Percentiles rank a stretch among this genome's conserved stretches.
phyloP scores from a whole-genome alignment of 2,888 invertebrate genomes.

The Syrista parreyssii region DNA sequence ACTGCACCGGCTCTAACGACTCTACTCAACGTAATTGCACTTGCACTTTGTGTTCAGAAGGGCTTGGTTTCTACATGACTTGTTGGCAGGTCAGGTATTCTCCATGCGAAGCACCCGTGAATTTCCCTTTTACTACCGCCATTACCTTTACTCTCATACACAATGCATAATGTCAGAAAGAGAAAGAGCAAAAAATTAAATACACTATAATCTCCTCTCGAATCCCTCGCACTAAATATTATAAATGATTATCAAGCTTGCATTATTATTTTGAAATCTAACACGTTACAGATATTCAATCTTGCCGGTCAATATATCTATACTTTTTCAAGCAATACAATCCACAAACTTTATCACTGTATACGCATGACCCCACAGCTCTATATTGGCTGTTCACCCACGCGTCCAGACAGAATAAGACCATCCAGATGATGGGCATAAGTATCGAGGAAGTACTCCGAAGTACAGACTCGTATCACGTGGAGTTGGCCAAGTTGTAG shows the following conservation, averaged over 20 bases:
- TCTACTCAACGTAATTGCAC: background rate
- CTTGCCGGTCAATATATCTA: background rate
- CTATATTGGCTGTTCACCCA: constrained; percentile 50
- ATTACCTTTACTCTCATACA: background rate
- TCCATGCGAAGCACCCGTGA: background rate
- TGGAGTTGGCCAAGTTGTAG: constrained; percentile 25
- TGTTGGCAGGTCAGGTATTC: background rate
- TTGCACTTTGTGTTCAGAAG: background rate
- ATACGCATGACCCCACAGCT: constrained; percentile 48
- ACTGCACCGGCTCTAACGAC: background rate
- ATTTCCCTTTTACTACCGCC: background rate
- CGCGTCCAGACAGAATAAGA: constrained; percentile 63
- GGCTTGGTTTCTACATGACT: background rate
- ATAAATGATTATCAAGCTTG: background rate
- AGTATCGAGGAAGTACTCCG: constrained; percentile 58
- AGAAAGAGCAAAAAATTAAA: background rate
- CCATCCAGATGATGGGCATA: constrained; percentile 56
- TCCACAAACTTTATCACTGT: background rate
- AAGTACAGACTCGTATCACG: constrained; percentile 22
- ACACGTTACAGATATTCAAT: background rate
- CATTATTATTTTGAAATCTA: background rate
- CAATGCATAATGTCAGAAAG: background rate
- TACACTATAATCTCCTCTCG: background rate
- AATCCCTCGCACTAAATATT: background rate
- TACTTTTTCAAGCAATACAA: background rate